A percentile compares a stretch with the other conserved stretches of the same genome.
Conservation (phyloP, 2,113 vertebrate genomes). For the Trematocara nigrifrons region DNA sequence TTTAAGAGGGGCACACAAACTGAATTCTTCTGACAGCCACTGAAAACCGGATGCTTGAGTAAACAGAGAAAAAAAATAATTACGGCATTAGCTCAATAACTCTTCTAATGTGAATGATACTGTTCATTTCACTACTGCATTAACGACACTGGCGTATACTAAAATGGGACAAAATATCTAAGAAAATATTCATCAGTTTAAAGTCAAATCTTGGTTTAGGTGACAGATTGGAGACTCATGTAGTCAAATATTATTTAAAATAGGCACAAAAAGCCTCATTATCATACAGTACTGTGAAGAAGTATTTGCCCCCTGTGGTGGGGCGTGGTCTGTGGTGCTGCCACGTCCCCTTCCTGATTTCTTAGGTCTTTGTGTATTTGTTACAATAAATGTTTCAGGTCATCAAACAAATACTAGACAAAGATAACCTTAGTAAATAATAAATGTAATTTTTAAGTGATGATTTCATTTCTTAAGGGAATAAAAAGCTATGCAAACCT, state of each 20-base stretch:
- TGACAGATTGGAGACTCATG: not conserved
- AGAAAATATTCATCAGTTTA: not conserved
- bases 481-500: not conserved
- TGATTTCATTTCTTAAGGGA: not conserved
- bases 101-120: not conserved
- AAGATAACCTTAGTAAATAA: not conserved
- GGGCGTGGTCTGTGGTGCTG: not conserved
- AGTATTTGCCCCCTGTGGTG: not conserved
- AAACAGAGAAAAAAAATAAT: not conserved
- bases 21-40: conserved; percentile 83
- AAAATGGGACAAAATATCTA: not conserved
- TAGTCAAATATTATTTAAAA: not conserved
- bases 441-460: not conserved
- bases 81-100: not conserved
- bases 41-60: conserved; percentile 76
- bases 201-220: not conserved
- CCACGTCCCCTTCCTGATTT: not conserved
- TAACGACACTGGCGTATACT: not conserved
- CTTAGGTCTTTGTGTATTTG: not conserved
- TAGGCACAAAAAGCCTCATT: not conserved
- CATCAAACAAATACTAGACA: not conserved
- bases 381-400: not conserved
- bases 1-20: conserved; percentile 80
- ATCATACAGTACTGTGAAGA: not conserved
- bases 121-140: not conserved